These are phyloP conservation scores for Uloborus diversus DNA, from an alignment of 1,140 invertebrate genomes.

Conservation along the genomic window DNA sequence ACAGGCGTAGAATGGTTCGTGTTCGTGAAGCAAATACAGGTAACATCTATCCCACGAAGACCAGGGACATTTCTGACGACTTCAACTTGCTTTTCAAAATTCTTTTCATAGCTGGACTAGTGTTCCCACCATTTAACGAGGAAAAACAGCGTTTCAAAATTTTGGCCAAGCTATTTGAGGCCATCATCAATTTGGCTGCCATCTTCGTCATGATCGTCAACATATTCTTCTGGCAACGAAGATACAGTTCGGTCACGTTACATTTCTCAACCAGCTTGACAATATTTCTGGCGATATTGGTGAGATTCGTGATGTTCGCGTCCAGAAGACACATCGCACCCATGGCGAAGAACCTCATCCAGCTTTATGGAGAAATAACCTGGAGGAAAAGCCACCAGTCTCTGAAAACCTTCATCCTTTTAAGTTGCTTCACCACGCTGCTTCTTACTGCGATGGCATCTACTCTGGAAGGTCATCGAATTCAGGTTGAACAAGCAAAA, in stretches of 20 bases:
- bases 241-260: conserved; percentile 30
- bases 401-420: not conserved
- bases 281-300: conserved; percentile 20
- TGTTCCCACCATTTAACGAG: conserved; percentile 15
- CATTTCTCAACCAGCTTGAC: conserved; percentile 41
- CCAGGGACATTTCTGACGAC: too few species aligned
- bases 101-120: conserved; percentile 16
- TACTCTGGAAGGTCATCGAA: conserved; percentile 4
- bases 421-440: not conserved
- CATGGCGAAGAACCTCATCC: conserved; percentile 25
- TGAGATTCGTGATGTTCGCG: conserved; percentile 14
- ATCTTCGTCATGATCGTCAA: conserved; percentile 21
- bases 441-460: conserved; percentile 2
- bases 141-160: conserved; percentile 8
- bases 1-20: not conserved
- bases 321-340: conserved; percentile 7
- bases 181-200: not conserved
- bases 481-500: conserved; percentile 13
- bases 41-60: too few species aligned
- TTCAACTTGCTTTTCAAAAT: conserved; percentile 30
- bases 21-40: not conserved
- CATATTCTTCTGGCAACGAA: conserved; percentile 45
- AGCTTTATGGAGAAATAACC: conserved; percentile 13
- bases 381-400: conserved; percentile 14
- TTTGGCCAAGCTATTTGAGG: conserved; percentile 27